A percentile compares a stretch with the other conserved stretches of the same genome.
Evolutionary conservation across 2,888 invertebrate genomes (phyloP).

Genomic region (Synergus itoensis): DNA sequence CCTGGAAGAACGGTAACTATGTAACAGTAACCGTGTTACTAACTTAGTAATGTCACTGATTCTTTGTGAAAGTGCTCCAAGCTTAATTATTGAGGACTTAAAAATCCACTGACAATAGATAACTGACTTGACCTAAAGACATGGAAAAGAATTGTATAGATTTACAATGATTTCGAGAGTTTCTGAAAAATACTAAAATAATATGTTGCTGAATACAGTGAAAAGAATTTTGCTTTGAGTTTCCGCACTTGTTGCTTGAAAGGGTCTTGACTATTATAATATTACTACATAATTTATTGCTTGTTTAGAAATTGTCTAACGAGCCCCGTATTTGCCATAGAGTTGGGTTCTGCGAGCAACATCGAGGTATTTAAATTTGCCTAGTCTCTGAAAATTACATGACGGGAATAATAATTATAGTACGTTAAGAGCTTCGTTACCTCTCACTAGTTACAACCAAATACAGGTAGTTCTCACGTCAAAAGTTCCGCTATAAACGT

Average conservation of each 20-base stretch:
- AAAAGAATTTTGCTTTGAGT: too few species aligned
- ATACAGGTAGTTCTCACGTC: conserved; percentile 32
- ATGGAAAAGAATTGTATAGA: background rate
- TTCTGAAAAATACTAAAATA: too few species aligned
- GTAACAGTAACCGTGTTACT: background rate
- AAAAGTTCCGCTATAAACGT: conserved; percentile 6
- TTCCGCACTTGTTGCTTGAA: background rate
- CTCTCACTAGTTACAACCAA: conserved; percentile 14
- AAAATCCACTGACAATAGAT: background rate
- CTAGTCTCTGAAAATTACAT: conserved; percentile 13
- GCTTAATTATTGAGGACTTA: background rate
- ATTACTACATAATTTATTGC: conserved; percentile 26
- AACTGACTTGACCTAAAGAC: background rate
- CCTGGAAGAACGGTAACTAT: background rate
- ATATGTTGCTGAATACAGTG: too few species aligned
- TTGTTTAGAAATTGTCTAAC: conserved; percentile 17
- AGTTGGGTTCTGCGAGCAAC: background rate
- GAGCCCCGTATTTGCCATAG: background rate
- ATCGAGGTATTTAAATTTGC: background rate
- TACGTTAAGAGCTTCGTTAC: background rate
- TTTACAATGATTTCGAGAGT: too few species aligned
- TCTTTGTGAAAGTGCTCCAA: background rate
- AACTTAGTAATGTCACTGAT: background rate
- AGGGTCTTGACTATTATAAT: conserved; percentile 19
- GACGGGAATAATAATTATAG: conserved; percentile 17